Base-by-base conservation (phyloP, 2,113 vertebrate genomes). In the Heliornis fulica region DNA sequence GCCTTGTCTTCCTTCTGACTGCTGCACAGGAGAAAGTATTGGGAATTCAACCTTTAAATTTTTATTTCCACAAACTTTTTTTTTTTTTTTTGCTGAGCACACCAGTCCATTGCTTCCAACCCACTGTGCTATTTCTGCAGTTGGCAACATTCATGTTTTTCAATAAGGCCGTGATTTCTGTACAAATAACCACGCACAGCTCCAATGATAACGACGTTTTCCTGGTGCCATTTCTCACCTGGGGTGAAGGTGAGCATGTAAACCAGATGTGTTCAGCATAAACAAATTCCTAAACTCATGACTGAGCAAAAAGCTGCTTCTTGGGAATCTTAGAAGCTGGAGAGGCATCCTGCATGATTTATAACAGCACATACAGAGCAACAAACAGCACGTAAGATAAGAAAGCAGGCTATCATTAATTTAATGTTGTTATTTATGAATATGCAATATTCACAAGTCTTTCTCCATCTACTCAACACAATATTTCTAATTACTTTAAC, bases 301-400 rank as follows among this genome's bases (percentile, higher is more conserved):
- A 77, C 68, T 68, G 43, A 59, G 60, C 15, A 94, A 94, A n/a
- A 94, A 94, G 28, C 48, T 60, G 31, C 21, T 80, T 46, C n/a
- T 36, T 82, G 65, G 2, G 0, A 22, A 31, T 28, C 45, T 69
- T 23, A 32, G 31, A 59, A 87, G 56, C 71, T 69, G 54, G 29
- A 86, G 28, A 40, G 95, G 63, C 34, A 76, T 25, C 63, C 56
- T 94, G 63, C 25, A 75, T 80, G 63, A 89, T 95, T 96, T 92
- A 91, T 61, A 80, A 57, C 18, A 82, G 50, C 70, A 76, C 36
- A 79, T 29, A 54, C 7, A 51, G 66, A 78, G 54, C 51, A 89
- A 56, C 38, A 87, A 94, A 40, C 29, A 82, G 38, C 87, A 57
- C 41, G n/a, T 88, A 64, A 53, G 50, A 46, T 56, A 74, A 46